Conservation (phyloP, 2,113 vertebrate genomes). For the Lasiurus borealis region DNA sequence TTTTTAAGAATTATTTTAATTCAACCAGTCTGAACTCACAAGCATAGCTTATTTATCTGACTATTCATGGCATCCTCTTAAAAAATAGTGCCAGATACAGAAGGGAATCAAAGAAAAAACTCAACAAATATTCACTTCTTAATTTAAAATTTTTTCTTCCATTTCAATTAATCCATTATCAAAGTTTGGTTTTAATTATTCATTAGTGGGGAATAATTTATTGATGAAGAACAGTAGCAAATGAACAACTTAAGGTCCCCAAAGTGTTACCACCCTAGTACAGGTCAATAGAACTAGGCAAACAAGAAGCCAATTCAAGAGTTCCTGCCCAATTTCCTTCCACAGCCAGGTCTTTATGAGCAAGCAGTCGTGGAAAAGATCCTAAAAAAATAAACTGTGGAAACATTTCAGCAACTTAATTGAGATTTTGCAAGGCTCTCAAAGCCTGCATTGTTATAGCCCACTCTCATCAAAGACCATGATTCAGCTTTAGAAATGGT, state of each 20-base stretch:
- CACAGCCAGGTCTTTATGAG: conserved; percentile 85
- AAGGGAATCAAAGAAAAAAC: conserved; percentile 41
- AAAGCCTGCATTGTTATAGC: conserved; percentile 90
- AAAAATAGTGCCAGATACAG: conserved; percentile 1
- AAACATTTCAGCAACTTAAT: conserved; percentile 87
- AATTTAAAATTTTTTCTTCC: conserved; percentile 51
- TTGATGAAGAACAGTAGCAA: conserved; percentile 14
- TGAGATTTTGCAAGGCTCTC: conserved; percentile 87
- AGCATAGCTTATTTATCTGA: background rate
- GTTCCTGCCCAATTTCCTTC: conserved; percentile 83
- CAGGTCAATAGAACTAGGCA: conserved; percentile 65
- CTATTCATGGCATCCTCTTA: background rate
- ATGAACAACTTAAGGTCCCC: background rate
- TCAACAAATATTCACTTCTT: background rate
- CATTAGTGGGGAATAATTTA: conserved; percentile 61
- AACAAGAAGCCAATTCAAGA: conserved; percentile 87
- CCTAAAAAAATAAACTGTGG: conserved; percentile 90
- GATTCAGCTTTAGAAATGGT: conserved; percentile 85
- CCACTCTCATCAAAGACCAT: conserved; percentile 87
- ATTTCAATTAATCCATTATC: background rate
- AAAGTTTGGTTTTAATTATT: conserved; percentile 66
- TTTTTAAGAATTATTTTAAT: background rate
- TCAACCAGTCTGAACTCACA: background rate
- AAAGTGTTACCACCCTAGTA: conserved; percentile 12
- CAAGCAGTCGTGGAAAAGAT: conserved; percentile 87